These are phyloP conservation scores for Centrocercus urophasianus DNA, from an alignment of 2,113 vertebrate genomes.

Conservation along the genomic window DNA sequence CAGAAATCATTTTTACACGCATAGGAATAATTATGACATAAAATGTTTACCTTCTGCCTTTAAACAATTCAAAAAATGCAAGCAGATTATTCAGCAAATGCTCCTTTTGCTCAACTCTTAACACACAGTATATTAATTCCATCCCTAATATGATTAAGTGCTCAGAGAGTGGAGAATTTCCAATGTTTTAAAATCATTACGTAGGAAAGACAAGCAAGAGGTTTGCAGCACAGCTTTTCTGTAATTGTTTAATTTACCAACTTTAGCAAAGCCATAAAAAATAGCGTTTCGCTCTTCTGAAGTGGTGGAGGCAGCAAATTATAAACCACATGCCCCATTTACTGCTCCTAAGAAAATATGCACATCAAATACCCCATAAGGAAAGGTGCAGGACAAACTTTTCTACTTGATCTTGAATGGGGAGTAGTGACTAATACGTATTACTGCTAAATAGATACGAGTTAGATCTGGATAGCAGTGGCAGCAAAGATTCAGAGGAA, in stretches of 20 bases:
- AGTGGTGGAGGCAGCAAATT: slow-evolving; percentile 3
- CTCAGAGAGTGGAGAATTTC: neutral
- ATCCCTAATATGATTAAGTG: neutral
- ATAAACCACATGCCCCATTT: neutral
- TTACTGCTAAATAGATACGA: neutral
- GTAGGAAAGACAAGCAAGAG: neutral
- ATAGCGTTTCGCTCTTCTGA: neutral
- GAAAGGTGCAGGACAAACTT: slow-evolving; percentile 38
- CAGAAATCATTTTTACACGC: neutral
- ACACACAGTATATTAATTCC: neutral
- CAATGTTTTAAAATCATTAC: neutral
- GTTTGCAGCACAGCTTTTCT: slow-evolving; percentile 5
- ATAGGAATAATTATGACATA: neutral
- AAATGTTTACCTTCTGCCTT: neutral
- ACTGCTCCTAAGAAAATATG: neutral
- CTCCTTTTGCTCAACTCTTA: neutral
- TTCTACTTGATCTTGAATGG: neutral
- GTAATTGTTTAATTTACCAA: slow-evolving; percentile 2
- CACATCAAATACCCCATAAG: neutral
- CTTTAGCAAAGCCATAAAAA: neutral
- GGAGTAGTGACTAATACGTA: neutral
- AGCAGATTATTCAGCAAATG: neutral
- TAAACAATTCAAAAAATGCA: neutral
- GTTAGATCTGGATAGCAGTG: neutral
- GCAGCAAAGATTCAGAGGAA: neutral